Evolutionary conservation across 2,888 invertebrate genomes (phyloP).

Genomic region (Sisyra nigra): DNA sequence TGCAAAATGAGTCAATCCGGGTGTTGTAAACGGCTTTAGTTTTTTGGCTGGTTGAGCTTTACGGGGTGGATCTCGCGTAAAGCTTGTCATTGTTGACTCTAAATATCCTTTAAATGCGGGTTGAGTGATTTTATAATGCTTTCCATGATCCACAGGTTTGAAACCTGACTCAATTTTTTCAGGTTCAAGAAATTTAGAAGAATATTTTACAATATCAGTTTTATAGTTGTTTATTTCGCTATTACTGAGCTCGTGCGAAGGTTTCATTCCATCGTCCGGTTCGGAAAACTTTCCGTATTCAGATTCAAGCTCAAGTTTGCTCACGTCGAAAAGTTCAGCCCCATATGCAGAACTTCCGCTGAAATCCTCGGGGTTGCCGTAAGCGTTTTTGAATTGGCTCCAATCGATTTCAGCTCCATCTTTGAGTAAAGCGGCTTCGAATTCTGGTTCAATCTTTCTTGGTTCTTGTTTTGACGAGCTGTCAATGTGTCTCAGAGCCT

Average conservation of each 20-base stretch:
- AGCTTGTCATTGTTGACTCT: neutral
- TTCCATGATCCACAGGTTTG: slow-evolving; percentile 3
- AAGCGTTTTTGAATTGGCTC: neutral
- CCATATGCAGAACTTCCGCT: neutral
- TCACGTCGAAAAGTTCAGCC: neutral
- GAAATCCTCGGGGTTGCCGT: neutral
- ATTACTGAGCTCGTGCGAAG: neutral
- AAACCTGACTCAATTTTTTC: slow-evolving; percentile 4
- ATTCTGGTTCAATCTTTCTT: neutral
- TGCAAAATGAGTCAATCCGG: neutral
- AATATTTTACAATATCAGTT: slow-evolving; percentile 1
- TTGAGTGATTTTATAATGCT: neutral
- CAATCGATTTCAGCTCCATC: neutral
- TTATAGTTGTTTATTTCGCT: neutral
- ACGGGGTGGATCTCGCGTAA: too few species aligned
- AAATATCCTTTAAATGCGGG: neutral
- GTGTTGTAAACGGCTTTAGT: slow-evolving; percentile 5
- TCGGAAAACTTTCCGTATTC: neutral
- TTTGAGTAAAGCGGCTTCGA: neutral
- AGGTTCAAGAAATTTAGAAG: neutral
- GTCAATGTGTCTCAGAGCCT: too few species aligned
- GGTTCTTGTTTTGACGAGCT: neutral
- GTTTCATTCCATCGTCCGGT: neutral
- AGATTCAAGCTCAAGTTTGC: neutral
- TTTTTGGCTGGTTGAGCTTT: slow-evolving; percentile 2